Percentiles rank a stretch among this genome's conserved stretches.
Evolutionary conservation across 2,797 vertebrate genomes (phyloP).

Genomic region (Echeneis naucrates): DNA sequence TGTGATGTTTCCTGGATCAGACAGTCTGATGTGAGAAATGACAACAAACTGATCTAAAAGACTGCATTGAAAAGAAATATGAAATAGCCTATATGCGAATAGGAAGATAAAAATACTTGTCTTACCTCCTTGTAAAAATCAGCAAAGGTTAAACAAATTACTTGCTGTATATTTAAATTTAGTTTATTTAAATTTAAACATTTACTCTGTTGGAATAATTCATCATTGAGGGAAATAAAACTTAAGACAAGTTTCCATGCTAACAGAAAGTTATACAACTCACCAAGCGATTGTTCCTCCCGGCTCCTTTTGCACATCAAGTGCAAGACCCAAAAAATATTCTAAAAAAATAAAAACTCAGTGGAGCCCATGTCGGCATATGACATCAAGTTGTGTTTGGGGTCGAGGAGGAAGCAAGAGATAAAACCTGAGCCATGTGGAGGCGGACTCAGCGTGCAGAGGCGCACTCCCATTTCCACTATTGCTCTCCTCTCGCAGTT

Average conservation of each 20-base stretch:
- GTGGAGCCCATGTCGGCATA: constrained; percentile 20
- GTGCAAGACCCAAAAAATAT: constrained; percentile 6
- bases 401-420: constrained; percentile 23
- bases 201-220: background rate
- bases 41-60: constrained; percentile 10
- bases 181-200: background rate
- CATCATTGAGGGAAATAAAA: background rate
- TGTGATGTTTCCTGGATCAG: constrained; percentile 86
- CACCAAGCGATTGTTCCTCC: constrained; percentile 43
- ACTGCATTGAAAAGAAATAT: background rate
- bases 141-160: background rate
- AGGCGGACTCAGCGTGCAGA: constrained; percentile 43
- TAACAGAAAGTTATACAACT: constrained; percentile 27
- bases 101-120: background rate
- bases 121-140: background rate
- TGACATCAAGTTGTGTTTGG: constrained; percentile 48
- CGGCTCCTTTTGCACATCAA: constrained; percentile 18
- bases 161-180: background rate
- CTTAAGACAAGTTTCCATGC: background rate
- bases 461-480: constrained; percentile 45
- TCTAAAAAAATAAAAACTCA: background rate
- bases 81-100: background rate
- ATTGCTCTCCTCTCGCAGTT: constrained; percentile 58
- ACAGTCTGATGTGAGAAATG: constrained; percentile 78
- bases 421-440: constrained; percentile 52